A percentile compares a stretch with the other conserved stretches of the same genome.
Evolutionary conservation across 2,888 invertebrate genomes (phyloP).

Genomic region (Rotaria macrura): DNA sequence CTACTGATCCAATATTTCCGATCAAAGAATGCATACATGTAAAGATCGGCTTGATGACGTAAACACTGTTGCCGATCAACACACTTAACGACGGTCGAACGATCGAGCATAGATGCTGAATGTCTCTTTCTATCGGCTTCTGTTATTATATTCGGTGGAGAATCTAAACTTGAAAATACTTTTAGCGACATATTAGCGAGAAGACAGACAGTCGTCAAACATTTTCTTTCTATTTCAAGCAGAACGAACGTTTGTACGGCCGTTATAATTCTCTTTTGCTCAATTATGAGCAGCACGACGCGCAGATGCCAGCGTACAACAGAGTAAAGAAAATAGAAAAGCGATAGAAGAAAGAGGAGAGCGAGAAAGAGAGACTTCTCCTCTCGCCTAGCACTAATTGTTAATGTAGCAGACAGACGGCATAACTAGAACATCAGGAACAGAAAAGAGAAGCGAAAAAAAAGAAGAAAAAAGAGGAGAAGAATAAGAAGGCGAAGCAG

Average conservation of each 20-base stretch:
- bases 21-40: background rate
- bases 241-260: background rate
- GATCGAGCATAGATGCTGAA: background rate
- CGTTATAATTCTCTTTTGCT: background rate
- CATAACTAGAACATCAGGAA: background rate
- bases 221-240: background rate
- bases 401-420: background rate
- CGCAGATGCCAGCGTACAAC: background rate
- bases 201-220: background rate
- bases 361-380: background rate
- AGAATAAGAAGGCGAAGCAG: background rate
- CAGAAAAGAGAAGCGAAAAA: background rate
- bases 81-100: background rate
- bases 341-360: background rate
- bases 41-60: background rate
- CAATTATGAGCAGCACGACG: background rate
- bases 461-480: background rate
- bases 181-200: background rate
- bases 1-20: background rate
- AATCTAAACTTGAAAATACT: constrained; percentile 1
- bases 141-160: background rate
- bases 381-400: background rate
- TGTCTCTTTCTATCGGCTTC: background rate
- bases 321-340: background rate
- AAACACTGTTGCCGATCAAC: background rate